These are phyloP conservation scores for Belonocnema kinseyi DNA, from an alignment of 1,140 invertebrate species.

Conservation along the genomic window DNA sequence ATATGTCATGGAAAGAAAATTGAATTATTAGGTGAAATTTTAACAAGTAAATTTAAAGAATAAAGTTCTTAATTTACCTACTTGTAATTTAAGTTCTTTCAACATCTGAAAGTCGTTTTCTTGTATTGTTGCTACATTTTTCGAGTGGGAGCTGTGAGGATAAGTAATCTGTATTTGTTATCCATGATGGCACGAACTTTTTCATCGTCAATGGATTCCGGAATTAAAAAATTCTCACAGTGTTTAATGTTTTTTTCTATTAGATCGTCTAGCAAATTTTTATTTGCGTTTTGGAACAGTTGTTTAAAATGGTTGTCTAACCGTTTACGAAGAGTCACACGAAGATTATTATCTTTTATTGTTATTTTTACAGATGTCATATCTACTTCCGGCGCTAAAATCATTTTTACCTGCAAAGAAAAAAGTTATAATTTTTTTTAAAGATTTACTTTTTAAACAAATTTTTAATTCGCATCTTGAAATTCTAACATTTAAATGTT, in stretches of 20 bases:
- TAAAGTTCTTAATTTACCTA: too few species aligned
- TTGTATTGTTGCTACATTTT: too few species aligned
- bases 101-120: too few species aligned
- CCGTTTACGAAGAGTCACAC: constrained; percentile 40
- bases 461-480: too few species aligned
- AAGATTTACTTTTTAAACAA: too few species aligned
- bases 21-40: too few species aligned
- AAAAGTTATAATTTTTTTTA: background rate
- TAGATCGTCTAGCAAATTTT: background rate
- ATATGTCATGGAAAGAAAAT: too few species aligned
- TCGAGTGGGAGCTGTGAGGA: constrained; percentile 39
- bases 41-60: too few species aligned
- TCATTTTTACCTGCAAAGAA: constrained; percentile 46
- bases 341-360: constrained; percentile 52
- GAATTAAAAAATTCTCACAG: constrained; percentile 53
- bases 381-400: constrained; percentile 50
- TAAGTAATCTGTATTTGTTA: constrained; percentile 49
- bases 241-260: constrained; percentile 40
- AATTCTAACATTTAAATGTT: too few species aligned
- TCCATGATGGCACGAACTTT: constrained; percentile 51
- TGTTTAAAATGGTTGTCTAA: constrained; percentile 34
- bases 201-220: constrained; percentile 46
- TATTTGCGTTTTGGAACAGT: constrained; percentile 35
- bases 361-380: constrained; percentile 54
- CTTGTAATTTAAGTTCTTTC: too few species aligned